A percentile compares a stretch with the other conserved stretches of the same genome.
phyloP scores from a whole-genome alignment of 30 jellyfish, hydroid and myxozoan species.

The Cassiopea andromeda region DNA sequence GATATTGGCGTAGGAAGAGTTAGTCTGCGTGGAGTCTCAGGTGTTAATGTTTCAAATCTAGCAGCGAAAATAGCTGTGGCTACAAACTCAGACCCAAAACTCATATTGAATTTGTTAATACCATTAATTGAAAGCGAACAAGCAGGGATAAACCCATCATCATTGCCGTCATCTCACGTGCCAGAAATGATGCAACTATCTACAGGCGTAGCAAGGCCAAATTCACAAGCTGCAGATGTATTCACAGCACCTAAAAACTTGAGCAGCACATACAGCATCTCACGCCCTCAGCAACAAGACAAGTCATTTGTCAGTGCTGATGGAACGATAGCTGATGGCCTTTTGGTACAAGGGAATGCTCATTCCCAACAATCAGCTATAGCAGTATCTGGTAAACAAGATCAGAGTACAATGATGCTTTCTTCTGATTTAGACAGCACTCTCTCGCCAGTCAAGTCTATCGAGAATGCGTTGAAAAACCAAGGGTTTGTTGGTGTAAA shows the following conservation, averaged over 20 bases:
- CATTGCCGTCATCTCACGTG: neutral
- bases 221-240: neutral
- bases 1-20: slow-evolving; percentile 67
- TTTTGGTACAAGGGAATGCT: no score
- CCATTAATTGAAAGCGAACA: slow-evolving; percentile 41
- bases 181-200: neutral
- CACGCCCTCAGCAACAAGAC: neutral
- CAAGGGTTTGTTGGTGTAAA: neutral
- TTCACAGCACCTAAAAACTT: neutral
- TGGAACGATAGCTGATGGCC: neutral
- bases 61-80: slow-evolving; percentile 70
- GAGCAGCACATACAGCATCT: neutral
- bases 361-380: neutral
- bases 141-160: neutral
- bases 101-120: slow-evolving; percentile 39
- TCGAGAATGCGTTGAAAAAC: neutral
- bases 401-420: slow-evolving; percentile 12
- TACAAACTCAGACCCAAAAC: slow-evolving; percentile 38
- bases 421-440: slow-evolving; percentile 27
- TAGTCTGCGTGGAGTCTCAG: slow-evolving; percentile 62
- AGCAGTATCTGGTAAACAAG: neutral
- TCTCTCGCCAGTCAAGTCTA: slow-evolving; percentile 20
- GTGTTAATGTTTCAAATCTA: slow-evolving; percentile 50
- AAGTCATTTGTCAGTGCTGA: neutral
- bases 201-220: neutral